These are phyloP conservation scores for Tinea semifulvella DNA, from an alignment of 2,888 invertebrate species.

Conservation along the genomic window DNA sequence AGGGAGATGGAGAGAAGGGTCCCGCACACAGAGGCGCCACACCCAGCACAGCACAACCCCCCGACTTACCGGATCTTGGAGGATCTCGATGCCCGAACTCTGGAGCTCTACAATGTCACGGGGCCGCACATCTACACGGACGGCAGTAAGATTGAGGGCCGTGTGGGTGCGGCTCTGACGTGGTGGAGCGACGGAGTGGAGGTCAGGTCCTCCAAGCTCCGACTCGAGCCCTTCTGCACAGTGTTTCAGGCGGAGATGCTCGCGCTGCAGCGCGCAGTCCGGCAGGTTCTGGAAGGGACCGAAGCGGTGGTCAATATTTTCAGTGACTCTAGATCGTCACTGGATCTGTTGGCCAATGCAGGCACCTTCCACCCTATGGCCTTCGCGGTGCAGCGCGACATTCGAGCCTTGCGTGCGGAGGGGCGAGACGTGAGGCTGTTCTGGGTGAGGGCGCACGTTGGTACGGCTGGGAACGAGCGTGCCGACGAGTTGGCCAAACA, in stretches of 20 bases:
- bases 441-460: constrained; percentile 5
- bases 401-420: background rate
- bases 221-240: background rate
- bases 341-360: too few relatives aligned
- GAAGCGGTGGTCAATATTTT: constrained; percentile 3
- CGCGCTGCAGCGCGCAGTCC: too few relatives aligned
- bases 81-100: background rate
- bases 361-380: too few relatives aligned
- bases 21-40: background rate
- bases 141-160: too few relatives aligned
- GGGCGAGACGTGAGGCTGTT: constrained; percentile 1
- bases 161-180: too few relatives aligned
- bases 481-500: constrained; percentile 1
- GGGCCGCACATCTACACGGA: too few relatives aligned
- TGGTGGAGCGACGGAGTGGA: background rate
- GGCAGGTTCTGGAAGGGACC: background rate
- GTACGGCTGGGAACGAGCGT: background rate
- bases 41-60: constrained; percentile 8
- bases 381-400: background rate
- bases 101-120: too few relatives aligned
- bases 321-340: constrained; percentile 9
- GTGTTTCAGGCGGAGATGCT: constrained; percentile 6
- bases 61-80: background rate
- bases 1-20: constrained; percentile 11
- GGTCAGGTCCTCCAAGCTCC: background rate